These are phyloP conservation scores for Yponomeuta evonymella DNA, from an alignment of 2,888 invertebrate species.

Conservation along the genomic window DNA sequence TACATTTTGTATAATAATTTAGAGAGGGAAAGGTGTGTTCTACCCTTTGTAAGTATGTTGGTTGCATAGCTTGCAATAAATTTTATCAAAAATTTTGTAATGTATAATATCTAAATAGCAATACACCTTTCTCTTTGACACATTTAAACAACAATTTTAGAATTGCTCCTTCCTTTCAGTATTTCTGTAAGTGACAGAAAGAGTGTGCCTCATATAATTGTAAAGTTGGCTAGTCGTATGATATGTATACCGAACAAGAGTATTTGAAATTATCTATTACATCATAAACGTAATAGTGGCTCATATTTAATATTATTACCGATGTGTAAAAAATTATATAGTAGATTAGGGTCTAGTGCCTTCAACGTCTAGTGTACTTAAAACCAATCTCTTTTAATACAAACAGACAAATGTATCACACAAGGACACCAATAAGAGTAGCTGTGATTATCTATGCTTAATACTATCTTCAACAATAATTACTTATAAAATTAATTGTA, in stretches of 20 bases:
- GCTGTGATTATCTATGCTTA: conserved; percentile 28
- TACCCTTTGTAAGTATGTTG: no score
- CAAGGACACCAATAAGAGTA: conserved; percentile 29
- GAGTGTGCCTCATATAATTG: conserved; percentile 9
- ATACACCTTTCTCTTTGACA: neutral
- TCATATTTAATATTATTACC: conserved; percentile 7
- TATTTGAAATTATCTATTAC: conserved; percentile 22
- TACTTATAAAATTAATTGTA: neutral
- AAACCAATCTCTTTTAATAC: conserved; percentile 27
- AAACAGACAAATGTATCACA: conserved; percentile 18
- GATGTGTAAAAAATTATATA: conserved; percentile 58
- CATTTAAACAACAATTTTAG: neutral
- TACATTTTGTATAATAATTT: conserved; percentile 12
- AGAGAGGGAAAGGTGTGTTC: neutral
- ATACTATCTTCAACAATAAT: no score
- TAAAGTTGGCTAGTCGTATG: conserved; percentile 11
- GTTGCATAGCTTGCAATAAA: neutral
- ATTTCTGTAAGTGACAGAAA: conserved; percentile 7
- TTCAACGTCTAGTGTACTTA: conserved; percentile 60
- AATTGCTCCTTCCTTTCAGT: neutral
- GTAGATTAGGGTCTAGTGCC: conserved; percentile 72
- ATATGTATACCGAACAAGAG: conserved; percentile 6
- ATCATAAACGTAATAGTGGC: conserved; percentile 23
- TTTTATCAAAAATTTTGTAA: neutral
- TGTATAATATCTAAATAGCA: neutral